Conservation (phyloP, 2,888 invertebrate genomes). For the Tachina grossa region DNA sequence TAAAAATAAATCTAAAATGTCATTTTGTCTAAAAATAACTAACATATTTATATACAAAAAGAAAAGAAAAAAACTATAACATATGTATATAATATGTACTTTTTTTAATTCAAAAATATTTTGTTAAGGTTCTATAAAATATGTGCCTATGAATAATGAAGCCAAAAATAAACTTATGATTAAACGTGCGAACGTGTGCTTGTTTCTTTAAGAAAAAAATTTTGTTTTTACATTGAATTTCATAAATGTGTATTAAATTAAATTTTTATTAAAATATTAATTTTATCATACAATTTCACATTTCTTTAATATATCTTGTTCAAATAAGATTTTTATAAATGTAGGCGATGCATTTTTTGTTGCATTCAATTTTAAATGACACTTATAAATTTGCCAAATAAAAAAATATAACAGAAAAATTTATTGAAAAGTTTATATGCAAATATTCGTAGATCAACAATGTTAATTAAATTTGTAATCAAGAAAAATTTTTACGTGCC, state of each 20-base stretch:
- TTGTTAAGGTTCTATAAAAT: background rate
- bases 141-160: background rate
- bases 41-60: background rate
- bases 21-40: slow-evolving; percentile 7
- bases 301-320: slow-evolving; percentile 13
- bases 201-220: slow-evolving; percentile 9
- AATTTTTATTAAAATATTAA: slow-evolving; percentile 28
- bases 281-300: background rate
- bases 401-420: background rate
- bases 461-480: slow-evolving; percentile 43
- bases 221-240: slow-evolving; percentile 21
- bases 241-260: slow-evolving; percentile 35
- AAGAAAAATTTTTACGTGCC: background rate
- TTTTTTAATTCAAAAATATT: background rate
- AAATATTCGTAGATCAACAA: slow-evolving; percentile 53
- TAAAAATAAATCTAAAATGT: slow-evolving; percentile 7
- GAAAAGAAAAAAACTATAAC: background rate
- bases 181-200: slow-evolving; percentile 39
- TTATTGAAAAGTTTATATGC: slow-evolving; percentile 17
- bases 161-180: slow-evolving; percentile 43
- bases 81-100: background rate
- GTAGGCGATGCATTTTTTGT: slow-evolving; percentile 47
- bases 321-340: slow-evolving; percentile 41
- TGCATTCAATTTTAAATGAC: slow-evolving; percentile 64
- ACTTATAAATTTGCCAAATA: slow-evolving; percentile 32